Evolutionary conservation across 2,797 vertebrate genomes (phyloP).

Genomic region (Sparidentex hasta): DNA sequence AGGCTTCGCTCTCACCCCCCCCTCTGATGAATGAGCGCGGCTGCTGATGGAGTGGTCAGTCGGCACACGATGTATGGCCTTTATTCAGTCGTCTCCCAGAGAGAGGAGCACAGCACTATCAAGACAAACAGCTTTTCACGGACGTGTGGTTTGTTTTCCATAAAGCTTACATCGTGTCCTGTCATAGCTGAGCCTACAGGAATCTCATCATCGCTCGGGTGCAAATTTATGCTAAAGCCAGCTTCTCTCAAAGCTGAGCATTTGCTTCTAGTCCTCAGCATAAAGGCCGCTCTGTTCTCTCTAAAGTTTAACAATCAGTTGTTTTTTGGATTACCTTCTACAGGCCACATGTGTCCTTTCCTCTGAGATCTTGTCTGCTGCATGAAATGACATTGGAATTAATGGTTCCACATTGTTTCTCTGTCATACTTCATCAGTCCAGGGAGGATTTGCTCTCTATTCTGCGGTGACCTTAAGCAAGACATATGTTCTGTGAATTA

Average conservation of each 20-base stretch:
- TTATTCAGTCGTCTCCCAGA: conserved; percentile 29
- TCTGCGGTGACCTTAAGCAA: conserved; percentile 39
- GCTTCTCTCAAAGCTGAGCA: not conserved
- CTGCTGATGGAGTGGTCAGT: conserved; percentile 64
- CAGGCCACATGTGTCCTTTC: not conserved
- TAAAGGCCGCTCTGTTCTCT: not conserved
- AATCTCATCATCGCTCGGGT: no score
- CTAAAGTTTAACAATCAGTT: not conserved
- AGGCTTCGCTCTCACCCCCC: conserved; percentile 37
- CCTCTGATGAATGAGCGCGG: conserved; percentile 61
- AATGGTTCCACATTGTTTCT: conserved; percentile 17
- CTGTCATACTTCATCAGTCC: conserved; percentile 29
- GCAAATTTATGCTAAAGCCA: not conserved
- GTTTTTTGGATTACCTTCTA: not conserved
- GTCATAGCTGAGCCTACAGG: not conserved
- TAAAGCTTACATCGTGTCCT: conserved; percentile 4
- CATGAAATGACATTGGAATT: not conserved
- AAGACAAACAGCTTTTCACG: conserved; percentile 14
- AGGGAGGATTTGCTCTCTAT: not conserved
- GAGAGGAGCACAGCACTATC: not conserved
- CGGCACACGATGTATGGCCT: conserved; percentile 17
- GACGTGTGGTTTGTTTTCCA: not conserved
- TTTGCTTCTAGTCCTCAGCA: not conserved
- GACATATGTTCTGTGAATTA: conserved; percentile 61
- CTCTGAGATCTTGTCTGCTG: not conserved